Conservation (phyloP, 1,140 invertebrate species). For the Catajapyx aquilonaris region DNA sequence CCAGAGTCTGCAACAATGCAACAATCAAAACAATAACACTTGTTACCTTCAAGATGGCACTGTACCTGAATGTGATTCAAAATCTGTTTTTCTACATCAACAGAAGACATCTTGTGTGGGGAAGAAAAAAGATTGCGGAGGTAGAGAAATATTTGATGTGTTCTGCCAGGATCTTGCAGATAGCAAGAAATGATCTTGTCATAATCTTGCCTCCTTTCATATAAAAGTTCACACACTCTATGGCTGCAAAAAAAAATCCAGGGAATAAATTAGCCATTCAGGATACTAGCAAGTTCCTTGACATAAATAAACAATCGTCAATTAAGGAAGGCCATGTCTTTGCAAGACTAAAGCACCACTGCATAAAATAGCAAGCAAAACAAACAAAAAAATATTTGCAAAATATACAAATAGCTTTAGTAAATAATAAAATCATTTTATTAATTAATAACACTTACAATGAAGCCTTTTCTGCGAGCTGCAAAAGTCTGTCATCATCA, state of each 20-base stretch:
- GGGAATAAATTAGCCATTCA: too few species aligned
- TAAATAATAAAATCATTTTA: not conserved
- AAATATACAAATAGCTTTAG: too few species aligned
- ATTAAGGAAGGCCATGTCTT: too few species aligned
- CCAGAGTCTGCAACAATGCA: slow-evolving; percentile 21
- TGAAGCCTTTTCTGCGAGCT: slow-evolving; percentile 34
- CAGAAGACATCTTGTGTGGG: not conserved
- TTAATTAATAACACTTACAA: slow-evolving; percentile 29
- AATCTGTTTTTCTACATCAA: slow-evolving; percentile 8
- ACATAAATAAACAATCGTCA: too few species aligned
- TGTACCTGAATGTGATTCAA: slow-evolving; percentile 8
- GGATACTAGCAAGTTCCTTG: too few species aligned
- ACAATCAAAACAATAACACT: too few species aligned
- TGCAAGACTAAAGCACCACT: too few species aligned
- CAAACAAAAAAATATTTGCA: too few species aligned
- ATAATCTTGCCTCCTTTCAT: slow-evolving; percentile 29
- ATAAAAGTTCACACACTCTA: slow-evolving; percentile 36
- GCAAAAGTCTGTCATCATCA: slow-evolving; percentile 29
- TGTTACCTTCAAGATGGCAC: too few species aligned
- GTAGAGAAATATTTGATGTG: slow-evolving; percentile 21
- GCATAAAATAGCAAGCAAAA: too few species aligned
- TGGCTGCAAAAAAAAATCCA: too few species aligned
- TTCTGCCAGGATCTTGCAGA: slow-evolving; percentile 28
- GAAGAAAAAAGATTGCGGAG: slow-evolving; percentile 17
- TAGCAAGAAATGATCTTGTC: slow-evolving; percentile 35